Base-by-base conservation (phyloP, 2,797 vertebrate genomes). In the Lacerta bilineata region DNA sequence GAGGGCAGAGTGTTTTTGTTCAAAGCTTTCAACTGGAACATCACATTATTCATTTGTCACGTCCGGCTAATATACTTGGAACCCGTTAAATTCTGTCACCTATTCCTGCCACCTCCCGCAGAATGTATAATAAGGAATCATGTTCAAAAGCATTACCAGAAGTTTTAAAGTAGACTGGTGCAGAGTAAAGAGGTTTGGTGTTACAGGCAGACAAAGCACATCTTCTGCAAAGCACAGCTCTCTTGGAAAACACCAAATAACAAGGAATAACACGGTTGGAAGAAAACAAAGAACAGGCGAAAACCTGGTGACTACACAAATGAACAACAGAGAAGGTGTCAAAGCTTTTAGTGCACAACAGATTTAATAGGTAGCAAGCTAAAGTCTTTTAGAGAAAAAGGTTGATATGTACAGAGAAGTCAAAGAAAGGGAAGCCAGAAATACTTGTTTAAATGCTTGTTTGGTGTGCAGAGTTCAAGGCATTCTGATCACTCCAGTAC, bases 31-130 rank as follows among this genome's bases (percentile, higher is more conserved):
- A 88, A 55, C 11, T 85, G 68, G 77, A 91, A 64, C 61, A 69
- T 61, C 41, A 64, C 78, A 90, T 81, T 61, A 87, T 25, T 29
- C 80, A 69, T 89, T 85, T 80, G 55, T 85, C n/a, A 86, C 50
- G 36, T 88, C 88, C 13, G 77, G 29, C 81, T 68, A 92, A 91
- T 36, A 61, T 85, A 64, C n/a, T 78, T 90, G 87, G 74, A 69
- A 41, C 15, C 50, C 50, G 1, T 46, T 61, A 88, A 89, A 84
- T 85, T 41, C 55, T 59, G 50, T n/a, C 29, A 17, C 69, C 69
- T 85, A 55, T 46, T 80, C 78, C 69, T 80, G 72, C 41, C 50
- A 85, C 71, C 18, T 76, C 71, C 69, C 25, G 81, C 59, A 55
- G 77, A 81, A 89, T 75, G 76, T 27, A 68, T 71, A 78, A 59